Base-by-base conservation (phyloP, 1,140 invertebrate genomes). In the Idris sp. region DNA sequence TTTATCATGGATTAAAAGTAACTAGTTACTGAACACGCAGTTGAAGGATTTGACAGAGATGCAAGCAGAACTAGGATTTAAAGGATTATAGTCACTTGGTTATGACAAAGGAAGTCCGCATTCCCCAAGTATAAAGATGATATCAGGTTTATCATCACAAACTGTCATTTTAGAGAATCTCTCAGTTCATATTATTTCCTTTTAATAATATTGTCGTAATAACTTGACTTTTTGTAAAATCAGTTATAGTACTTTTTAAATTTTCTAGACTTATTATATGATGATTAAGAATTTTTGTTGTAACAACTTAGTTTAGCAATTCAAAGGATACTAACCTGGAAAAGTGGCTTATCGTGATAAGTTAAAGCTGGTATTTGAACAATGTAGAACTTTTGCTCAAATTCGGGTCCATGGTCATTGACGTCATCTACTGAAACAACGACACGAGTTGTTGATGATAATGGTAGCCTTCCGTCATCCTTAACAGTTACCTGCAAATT, bases 331-430 rank as follows among this genome's bases (percentile, higher is more conserved):
- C 79, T 76, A 85, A 92, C 91, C 89, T 92, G 91, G 79, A 92
- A 92, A 31, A 92, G 84, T n/a, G 90, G 87, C 67, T 89, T 87
- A 58, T 91, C 90, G 31, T 87, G 85, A 13, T 83, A 69, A 5
- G 87, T 81, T 15, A 87, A 89, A 4, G 91, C 92, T 9, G 94
- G 94, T 69, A 96, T 92, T 79, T 91, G 91, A 49, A 97, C 89
- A 72, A 93, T 92, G 85, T 96, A 96, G 69, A 93, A 92, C 46
- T 91, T 90, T 79, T 96, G 92, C 74, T 93, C 91, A 84, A 97
- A 97, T 74, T 91, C 90, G 0, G 95, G 95, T 30, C 90, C 89
- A 80, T 95, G 91, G 84, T 97, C 96, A 87, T 97, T 97, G 56
- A 94, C 88, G 85, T 97, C 95, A 13, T 90, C 88, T 5, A 98